These are phyloP conservation scores for Homarus americanus DNA, from an alignment of 1,140 invertebrate genomes.

Conservation along the genomic window DNA sequence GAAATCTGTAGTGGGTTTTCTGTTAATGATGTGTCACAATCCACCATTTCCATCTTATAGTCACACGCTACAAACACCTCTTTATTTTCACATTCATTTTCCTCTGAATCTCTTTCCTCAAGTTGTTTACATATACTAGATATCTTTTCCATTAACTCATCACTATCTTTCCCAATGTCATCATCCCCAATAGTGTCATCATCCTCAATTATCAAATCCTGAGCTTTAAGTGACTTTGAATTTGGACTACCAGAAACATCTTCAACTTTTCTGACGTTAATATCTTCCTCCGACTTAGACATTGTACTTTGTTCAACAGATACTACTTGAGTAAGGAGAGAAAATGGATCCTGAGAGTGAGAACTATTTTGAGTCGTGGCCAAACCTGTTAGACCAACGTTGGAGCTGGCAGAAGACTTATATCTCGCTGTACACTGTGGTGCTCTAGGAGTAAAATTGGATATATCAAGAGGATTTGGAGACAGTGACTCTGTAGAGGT, in stretches of 20 bases:
- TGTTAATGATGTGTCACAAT: not conserved
- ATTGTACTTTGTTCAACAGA: not conserved
- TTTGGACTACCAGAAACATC: not conserved
- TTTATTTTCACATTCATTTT: not conserved
- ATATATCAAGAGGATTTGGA: not conserved
- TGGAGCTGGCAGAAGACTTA: not conserved
- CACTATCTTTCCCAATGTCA: conserved; percentile 26
- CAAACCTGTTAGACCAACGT: not conserved
- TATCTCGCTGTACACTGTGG: not conserved
- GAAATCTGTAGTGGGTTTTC: not conserved
- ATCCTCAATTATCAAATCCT: not conserved
- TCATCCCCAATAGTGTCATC: conserved; percentile 24
- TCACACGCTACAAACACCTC: not conserved
- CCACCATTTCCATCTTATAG: not conserved
- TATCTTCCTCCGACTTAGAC: not conserved
- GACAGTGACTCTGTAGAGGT: not conserved
- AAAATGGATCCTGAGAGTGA: conserved; percentile 16
- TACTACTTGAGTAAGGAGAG: not conserved
- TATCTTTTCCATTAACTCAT: conserved; percentile 54
- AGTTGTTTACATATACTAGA: conserved; percentile 50
- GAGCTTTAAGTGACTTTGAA: conserved; percentile 7
- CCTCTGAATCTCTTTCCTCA: conserved; percentile 44
- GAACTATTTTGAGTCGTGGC: not conserved
- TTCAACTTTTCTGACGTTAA: not conserved
- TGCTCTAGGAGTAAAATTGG: not conserved